Percentiles rank a stretch among this genome's conserved stretches.
Evolutionary conservation across 2,113 vertebrate species (phyloP).

Genomic region (Mola mola): DNA sequence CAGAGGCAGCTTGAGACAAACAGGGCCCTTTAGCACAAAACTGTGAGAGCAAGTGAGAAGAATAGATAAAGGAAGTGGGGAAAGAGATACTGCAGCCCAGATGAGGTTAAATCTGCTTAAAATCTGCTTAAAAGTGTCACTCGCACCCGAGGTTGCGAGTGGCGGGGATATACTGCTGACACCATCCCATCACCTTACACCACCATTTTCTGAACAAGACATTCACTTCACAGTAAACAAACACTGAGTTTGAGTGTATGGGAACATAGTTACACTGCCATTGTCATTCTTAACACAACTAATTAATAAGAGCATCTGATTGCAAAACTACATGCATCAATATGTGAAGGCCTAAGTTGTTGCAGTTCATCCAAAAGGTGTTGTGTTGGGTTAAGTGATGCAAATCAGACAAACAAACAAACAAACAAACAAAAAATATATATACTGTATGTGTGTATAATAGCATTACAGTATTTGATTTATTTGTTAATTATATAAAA

Average conservation of each 20-base stretch:
- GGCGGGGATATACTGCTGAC: constrained; percentile 13
- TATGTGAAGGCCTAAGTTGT: no score
- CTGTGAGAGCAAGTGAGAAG: constrained; percentile 16
- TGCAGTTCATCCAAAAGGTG: no score
- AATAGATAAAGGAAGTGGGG: constrained; percentile 21
- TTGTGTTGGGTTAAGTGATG: no score
- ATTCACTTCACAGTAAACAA: background rate
- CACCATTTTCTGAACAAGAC: background rate
- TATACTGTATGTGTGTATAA: no score
- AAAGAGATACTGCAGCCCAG: constrained; percentile 25
- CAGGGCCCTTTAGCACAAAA: constrained; percentile 37
- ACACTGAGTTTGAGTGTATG: background rate
- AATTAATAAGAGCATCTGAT: background rate
- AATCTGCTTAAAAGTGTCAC: constrained; percentile 32
- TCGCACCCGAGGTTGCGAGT: constrained; percentile 18
- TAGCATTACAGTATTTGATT: no score
- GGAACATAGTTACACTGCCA: background rate
- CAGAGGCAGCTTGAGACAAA: constrained; percentile 55
- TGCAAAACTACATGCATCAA: background rate
- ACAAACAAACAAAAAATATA: no score
- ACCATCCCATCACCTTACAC: background rate
- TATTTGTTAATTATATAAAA: no score
- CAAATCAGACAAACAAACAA: no score
- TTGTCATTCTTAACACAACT: no score
- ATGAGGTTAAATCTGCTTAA: constrained; percentile 16